Base-by-base conservation (phyloP, 2,113 vertebrate species). In the Onychorhynchus coronatus region DNA sequence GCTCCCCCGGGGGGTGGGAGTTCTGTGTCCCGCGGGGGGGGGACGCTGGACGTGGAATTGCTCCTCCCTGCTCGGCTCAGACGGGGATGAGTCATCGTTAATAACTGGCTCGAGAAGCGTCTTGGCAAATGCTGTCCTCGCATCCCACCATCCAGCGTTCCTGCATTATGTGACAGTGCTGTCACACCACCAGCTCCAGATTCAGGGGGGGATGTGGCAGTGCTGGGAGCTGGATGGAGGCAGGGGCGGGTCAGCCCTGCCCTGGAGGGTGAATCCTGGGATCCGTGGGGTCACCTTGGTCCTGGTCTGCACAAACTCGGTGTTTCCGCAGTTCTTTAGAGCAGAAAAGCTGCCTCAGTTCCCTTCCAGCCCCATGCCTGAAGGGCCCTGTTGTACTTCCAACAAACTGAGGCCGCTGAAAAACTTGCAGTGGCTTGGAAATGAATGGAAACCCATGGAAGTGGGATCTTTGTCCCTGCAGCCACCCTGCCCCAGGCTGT, bases 31-130 rank as follows among this genome's bases (percentile, higher is more conserved):
- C 10, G 24, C 10, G 11, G 67, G 83, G 79, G 9, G 15, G 84
- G 80, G 77, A 14, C 8, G 0, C 7, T 2, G 4, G 11, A 1
- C 14, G 44, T 15, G 74, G 84, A 61, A 63, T 65, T 59, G 52
- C 58, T 76, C 17, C 70, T 94, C 25, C 5, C 47, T 1, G 5
- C 44, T 86, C 30, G 2, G 87, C 63, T 95, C 88, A 70, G 84
- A 53, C 61, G 59, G 71, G 71, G 53, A 50, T 93, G 93, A 96
- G 49, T 97, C 89, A 75, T 39, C 7, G 7, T 72, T 95, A 89
- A 91, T 85, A 79, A 85, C 25, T 30, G 85, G 62, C 91, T 95
- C 11, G 70, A 76, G 93, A 33, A 91, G 93, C 58, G 41, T 67
- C 88, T 78, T 55, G 74, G 84, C 65, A 55, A 39, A 41, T 74